These are phyloP conservation scores for Takifugu bimaculatus DNA, from an alignment of 2,113 vertebrate genomes.

Conservation along the genomic window DNA sequence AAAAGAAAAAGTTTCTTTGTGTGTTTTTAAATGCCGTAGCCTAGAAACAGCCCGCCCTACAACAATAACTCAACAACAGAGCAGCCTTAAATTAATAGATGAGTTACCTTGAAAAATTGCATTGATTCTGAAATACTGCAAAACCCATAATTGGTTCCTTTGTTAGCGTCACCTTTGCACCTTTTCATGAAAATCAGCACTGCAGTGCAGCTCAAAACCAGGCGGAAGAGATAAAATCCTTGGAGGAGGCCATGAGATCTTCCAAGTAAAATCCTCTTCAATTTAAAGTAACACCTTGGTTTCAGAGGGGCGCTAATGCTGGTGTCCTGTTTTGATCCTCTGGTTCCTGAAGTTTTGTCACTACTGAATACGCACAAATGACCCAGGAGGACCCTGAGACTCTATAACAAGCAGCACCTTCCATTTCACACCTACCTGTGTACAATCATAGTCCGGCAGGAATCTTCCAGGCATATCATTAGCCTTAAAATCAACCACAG, in stretches of 20 bases:
- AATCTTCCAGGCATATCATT: conserved; percentile 38
- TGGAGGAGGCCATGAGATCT: neutral
- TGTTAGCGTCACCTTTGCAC: neutral
- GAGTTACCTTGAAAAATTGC: too few relatives aligned
- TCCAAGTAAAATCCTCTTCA: neutral
- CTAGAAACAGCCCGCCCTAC: too few relatives aligned
- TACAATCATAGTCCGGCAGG: conserved; percentile 26
- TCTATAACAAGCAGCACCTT: conserved; percentile 21
- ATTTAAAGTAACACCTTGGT: neutral
- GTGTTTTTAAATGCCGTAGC: too few relatives aligned
- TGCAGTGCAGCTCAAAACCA: neutral
- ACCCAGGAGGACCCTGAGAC: conserved; percentile 13
- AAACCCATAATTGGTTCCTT: neutral
- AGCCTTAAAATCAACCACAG: conserved; percentile 40
- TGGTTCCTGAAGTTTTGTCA: conserved; percentile 12
- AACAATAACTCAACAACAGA: too few relatives aligned
- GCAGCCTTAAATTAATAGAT: too few relatives aligned
- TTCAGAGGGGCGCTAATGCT: neutral
- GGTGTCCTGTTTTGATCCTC: neutral
- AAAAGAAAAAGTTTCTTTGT: too few relatives aligned
- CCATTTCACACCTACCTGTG: conserved; percentile 18
- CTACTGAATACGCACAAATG: conserved; percentile 7
- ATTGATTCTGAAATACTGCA: too few relatives aligned
- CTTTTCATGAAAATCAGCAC: neutral
- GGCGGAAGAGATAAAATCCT: neutral